Conservation (phyloP, 2,113 vertebrate genomes). For the Catharus minimus region DNA sequence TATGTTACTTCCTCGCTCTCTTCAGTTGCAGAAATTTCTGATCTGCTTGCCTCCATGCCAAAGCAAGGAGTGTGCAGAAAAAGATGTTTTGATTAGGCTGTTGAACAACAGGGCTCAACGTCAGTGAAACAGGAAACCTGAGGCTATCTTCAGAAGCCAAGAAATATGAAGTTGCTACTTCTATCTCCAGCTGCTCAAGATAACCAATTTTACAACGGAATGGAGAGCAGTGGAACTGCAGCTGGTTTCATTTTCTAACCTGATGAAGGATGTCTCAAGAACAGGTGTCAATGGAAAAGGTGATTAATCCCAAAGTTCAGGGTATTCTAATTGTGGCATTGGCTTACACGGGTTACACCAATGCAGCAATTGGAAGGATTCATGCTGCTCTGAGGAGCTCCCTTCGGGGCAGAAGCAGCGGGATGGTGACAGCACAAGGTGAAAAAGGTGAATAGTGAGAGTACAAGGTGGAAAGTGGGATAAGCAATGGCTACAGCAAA, state of each 20-base stretch:
- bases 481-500: not conserved
- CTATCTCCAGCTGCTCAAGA: not conserved
- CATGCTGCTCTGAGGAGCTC: not conserved
- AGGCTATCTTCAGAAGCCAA: constrained; percentile 2
- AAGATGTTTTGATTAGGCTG: not conserved
- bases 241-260: not conserved
- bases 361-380: not conserved
- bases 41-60: constrained; percentile 17
- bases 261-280: not conserved
- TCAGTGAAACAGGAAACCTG: constrained; percentile 42
- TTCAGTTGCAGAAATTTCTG: constrained; percentile 1
- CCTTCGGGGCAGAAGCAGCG: not conserved
- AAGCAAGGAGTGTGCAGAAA: not conserved
- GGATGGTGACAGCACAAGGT: not conserved
- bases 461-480: not conserved
- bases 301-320: not conserved
- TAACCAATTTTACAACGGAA: not conserved
- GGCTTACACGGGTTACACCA: not conserved
- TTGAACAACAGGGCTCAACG: not conserved
- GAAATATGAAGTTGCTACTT: not conserved
- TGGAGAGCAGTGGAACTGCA: not conserved
- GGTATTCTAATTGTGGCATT: not conserved
- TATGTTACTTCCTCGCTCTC: not conserved
- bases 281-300: not conserved
- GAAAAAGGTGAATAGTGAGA: not conserved